Evolutionary conservation across 2,888 invertebrate genomes (phyloP).

Genomic region (Epirrhoe alternata): DNA sequence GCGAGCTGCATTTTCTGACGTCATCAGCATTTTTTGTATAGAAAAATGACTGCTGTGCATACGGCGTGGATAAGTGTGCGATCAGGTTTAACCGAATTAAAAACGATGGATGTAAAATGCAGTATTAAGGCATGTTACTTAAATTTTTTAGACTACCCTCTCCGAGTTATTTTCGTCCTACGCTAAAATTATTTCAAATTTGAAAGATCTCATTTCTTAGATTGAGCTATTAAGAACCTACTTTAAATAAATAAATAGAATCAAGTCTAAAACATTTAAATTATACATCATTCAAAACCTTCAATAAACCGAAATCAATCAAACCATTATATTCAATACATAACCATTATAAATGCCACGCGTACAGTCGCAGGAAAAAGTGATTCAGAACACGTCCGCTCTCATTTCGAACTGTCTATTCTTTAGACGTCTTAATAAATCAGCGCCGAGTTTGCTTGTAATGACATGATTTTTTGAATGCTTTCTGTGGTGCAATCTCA

Average conservation of each 20-base stretch:
- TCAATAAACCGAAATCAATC: conserved; percentile 22
- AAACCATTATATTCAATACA: conserved; percentile 33
- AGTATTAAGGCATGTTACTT: too few species aligned
- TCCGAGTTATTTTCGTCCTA: too few species aligned
- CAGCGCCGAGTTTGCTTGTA: conserved; percentile 76
- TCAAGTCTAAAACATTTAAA: not conserved
- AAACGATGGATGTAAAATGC: too few species aligned
- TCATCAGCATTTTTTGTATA: too few species aligned
- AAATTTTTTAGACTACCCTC: too few species aligned
- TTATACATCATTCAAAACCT: not conserved
- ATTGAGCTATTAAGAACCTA: not conserved
- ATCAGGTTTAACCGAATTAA: too few species aligned
- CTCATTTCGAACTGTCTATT: conserved; percentile 75
- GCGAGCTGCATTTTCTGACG: too few species aligned
- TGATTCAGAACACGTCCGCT: conserved; percentile 54
- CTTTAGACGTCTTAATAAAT: conserved; percentile 76
- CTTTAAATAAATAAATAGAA: not conserved
- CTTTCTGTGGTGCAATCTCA: conserved; percentile 78
- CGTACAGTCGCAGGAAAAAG: conserved; percentile 56
- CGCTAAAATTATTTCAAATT: too few species aligned
- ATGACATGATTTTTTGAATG: conserved; percentile 78
- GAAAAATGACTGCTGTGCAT: too few species aligned
- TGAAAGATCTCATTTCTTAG: too few species aligned
- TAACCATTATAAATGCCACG: conserved; percentile 42
- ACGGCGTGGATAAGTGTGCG: too few species aligned